A percentile compares a stretch with the other conserved stretches of the same genome.
phyloP scores from a whole-genome alignment of 2,797 vertebrate genomes.

The Parauchenoglanis ngamensis region DNA sequence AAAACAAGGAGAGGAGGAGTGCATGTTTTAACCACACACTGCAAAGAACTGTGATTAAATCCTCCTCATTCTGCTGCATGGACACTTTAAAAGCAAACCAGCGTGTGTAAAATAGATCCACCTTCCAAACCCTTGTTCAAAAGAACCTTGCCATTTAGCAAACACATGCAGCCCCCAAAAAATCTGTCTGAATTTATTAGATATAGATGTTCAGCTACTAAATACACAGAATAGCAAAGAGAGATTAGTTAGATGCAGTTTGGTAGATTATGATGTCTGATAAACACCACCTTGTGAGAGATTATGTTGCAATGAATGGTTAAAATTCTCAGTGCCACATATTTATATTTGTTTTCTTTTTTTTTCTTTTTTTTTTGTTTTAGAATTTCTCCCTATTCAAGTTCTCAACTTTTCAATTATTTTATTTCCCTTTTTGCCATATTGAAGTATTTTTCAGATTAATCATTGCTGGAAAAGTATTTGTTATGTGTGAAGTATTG shows the following conservation, averaged over 20 bases:
- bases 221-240: constrained; percentile 42
- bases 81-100: constrained; percentile 35
- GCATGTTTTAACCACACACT: constrained; percentile 29
- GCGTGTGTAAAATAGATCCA: constrained; percentile 36
- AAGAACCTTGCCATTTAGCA: constrained; percentile 35
- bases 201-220: constrained; percentile 38
- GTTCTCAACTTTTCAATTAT: constrained; percentile 45
- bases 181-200: constrained; percentile 38
- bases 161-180: constrained; percentile 22
- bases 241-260: constrained; percentile 40
- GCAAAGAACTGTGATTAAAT: constrained; percentile 51
- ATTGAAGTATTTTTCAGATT: constrained; percentile 48
- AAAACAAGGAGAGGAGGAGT: constrained; percentile 37
- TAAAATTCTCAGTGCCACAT: constrained; percentile 50
- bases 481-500: constrained; percentile 23
- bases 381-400: constrained; percentile 32
- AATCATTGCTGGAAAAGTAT: constrained; percentile 32
- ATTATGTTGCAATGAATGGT: constrained; percentile 47
- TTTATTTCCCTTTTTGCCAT: constrained; percentile 48
- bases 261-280: constrained; percentile 43
- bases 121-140: constrained; percentile 26
- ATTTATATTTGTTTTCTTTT: constrained; percentile 42
- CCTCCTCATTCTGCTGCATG: constrained; percentile 38
- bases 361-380: not conserved
- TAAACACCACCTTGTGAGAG: constrained; percentile 42